These are phyloP conservation scores for Protophormia terraenovae DNA, from an alignment of 2,888 invertebrate genomes.

Conservation along the genomic window DNA sequence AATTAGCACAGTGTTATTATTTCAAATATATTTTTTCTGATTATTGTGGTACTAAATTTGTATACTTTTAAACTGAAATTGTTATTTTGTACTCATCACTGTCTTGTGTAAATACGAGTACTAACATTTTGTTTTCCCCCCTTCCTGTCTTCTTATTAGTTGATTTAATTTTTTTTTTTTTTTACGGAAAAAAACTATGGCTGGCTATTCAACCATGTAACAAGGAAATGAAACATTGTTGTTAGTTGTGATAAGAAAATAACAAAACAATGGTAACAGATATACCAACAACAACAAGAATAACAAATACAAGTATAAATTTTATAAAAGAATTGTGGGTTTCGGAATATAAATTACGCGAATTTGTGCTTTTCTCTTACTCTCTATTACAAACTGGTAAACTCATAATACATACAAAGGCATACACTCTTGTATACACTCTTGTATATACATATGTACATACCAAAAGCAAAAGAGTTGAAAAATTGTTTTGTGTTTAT, in stretches of 20 bases:
- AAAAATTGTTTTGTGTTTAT: neutral
- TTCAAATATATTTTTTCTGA: too few species aligned
- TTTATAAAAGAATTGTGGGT: slow-evolving; percentile 25
- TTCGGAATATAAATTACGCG: slow-evolving; percentile 46
- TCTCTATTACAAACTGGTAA: slow-evolving; percentile 9
- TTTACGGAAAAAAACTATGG: neutral
- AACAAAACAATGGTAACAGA: slow-evolving; percentile 27
- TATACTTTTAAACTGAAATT: too few species aligned
- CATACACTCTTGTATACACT: neutral
- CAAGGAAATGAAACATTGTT: slow-evolving; percentile 53
- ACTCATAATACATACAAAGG: neutral
- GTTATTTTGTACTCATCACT: neutral
- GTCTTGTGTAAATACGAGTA: neutral
- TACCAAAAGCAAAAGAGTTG: neutral
- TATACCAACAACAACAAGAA: neutral
- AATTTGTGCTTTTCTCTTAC: slow-evolving; percentile 41
- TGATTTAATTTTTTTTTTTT: neutral
- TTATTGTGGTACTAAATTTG: too few species aligned
- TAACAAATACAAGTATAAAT: neutral
- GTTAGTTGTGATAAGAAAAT: slow-evolving; percentile 57
- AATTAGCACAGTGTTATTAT: too few species aligned
- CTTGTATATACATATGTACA: neutral
- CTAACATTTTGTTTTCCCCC: neutral
- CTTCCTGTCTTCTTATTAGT: neutral
- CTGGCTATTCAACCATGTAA: slow-evolving; percentile 25